Evolutionary conservation across 2,888 invertebrate species (phyloP).

Genomic region (Phrixothrix hirtus): DNA sequence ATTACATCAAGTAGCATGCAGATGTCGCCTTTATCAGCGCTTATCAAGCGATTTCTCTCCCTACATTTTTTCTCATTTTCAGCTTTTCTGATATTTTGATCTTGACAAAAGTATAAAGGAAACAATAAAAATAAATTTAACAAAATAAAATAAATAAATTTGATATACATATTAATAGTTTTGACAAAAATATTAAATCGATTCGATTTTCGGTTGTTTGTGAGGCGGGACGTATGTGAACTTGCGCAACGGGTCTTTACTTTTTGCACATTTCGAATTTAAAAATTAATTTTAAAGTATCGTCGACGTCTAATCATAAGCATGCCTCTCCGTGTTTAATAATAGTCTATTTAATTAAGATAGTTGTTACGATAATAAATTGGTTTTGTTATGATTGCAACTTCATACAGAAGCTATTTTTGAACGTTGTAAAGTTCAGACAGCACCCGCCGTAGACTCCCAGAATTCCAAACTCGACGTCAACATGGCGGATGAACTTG

Average conservation of each 20-base stretch:
- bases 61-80: slow-evolving; percentile 53
- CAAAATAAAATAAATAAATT: neutral
- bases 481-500: slow-evolving; percentile 82
- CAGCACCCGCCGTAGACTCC: slow-evolving; percentile 41
- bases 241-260: slow-evolving; percentile 31
- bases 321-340: no score
- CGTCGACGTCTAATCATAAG: neutral
- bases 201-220: slow-evolving; percentile 33
- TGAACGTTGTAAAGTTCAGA: slow-evolving; percentile 33
- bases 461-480: slow-evolving; percentile 57
- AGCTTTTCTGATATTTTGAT: slow-evolving; percentile 31
- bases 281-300: slow-evolving; percentile 15
- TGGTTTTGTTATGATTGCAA: neutral
- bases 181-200: slow-evolving; percentile 16
- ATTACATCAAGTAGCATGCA: slow-evolving; percentile 57
- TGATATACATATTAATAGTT: no score
- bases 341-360: no score
- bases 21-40: slow-evolving; percentile 55
- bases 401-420: slow-evolving; percentile 28
- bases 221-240: slow-evolving; percentile 34
- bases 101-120: slow-evolving; percentile 2
- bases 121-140: neutral
- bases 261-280: slow-evolving; percentile 31
- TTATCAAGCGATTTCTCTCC: slow-evolving; percentile 54
- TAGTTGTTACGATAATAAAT: no score